These are phyloP conservation scores for Schizotus pectinicornis DNA, from an alignment of 2,888 invertebrate species.

Conservation along the genomic window DNA sequence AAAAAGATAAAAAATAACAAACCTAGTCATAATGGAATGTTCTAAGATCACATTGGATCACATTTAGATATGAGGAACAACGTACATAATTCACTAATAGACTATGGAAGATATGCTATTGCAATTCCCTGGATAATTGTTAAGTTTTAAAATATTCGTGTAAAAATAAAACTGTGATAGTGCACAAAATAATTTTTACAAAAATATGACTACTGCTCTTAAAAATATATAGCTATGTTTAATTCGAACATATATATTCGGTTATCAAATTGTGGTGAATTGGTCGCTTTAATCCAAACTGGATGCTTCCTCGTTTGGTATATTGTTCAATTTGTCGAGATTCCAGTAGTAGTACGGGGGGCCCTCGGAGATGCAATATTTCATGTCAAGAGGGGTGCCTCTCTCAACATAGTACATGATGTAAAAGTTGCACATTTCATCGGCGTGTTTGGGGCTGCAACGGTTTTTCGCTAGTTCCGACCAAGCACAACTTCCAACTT, in stretches of 20 bases:
- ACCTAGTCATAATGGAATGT: too few species aligned
- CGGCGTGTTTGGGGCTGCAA: constrained; percentile 77
- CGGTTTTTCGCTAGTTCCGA: constrained; percentile 1
- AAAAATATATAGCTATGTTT: constrained; percentile 2
- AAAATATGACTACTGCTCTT: constrained; percentile 15
- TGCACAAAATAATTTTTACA: constrained; percentile 15
- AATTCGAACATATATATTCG: constrained; percentile 2
- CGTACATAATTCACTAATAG: too few species aligned
- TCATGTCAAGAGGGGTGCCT: constrained; percentile 73
- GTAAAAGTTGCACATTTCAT: constrained; percentile 97
- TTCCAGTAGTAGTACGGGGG: constrained; percentile 88
- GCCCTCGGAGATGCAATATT: constrained; percentile 84
- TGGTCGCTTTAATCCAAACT: constrained; percentile 55
- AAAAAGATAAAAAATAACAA: too few species aligned
- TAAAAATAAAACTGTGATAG: constrained; percentile 7
- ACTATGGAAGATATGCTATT: constrained; percentile 11
- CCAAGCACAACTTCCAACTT: constrained; percentile 8
- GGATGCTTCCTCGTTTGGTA: constrained; percentile 77
- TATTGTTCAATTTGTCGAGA: constrained; percentile 70
- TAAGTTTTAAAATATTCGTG: not conserved
- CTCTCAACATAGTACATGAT: constrained; percentile 90
- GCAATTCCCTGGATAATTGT: constrained; percentile 15
- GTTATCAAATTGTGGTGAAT: constrained; percentile 9
- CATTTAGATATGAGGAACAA: too few species aligned
- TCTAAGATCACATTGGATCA: too few species aligned